phyloP scores from a whole-genome alignment of 2,888 invertebrate species.

The Uloborus plumipes region DNA sequence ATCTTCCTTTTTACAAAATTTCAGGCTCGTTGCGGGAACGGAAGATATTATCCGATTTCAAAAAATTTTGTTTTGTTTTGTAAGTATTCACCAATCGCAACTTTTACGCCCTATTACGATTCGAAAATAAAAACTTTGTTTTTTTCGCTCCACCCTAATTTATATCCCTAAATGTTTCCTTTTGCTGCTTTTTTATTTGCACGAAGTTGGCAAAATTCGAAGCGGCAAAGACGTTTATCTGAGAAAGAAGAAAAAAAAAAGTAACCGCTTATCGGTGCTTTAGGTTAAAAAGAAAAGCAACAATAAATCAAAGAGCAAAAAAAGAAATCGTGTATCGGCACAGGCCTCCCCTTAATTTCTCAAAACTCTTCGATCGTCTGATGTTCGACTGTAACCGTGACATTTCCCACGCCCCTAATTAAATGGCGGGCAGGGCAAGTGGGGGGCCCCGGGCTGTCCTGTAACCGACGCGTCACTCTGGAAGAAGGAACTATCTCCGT shows the following conservation, averaged over 20 bases:
- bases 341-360: constrained; percentile 47
- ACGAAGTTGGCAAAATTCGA: constrained; percentile 25
- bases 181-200: constrained; percentile 5
- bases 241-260: constrained; percentile 17
- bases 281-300: no score
- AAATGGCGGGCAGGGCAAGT: constrained; percentile 43
- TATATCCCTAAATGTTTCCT: not conserved
- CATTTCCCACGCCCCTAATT: constrained; percentile 61
- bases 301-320: not conserved
- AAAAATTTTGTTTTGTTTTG: no score
- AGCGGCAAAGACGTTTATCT: not conserved
- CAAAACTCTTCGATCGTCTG: constrained; percentile 50
- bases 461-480: no score
- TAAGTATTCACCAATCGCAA: no score
- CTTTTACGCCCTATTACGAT: no score
- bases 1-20: no score
- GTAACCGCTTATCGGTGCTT: constrained; percentile 18
- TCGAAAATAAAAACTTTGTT: no score
- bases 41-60: no score
- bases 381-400: constrained; percentile 22
- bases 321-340: constrained; percentile 7
- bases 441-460: constrained; percentile 12
- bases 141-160: no score
- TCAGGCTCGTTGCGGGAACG: no score
- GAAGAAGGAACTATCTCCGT: no score